Percentiles rank a stretch among this genome's conserved stretches.
These are phyloP conservation scores for Cheilosia grossa DNA, from an alignment of 2,888 invertebrate genomes.

Conservation along the genomic window DNA sequence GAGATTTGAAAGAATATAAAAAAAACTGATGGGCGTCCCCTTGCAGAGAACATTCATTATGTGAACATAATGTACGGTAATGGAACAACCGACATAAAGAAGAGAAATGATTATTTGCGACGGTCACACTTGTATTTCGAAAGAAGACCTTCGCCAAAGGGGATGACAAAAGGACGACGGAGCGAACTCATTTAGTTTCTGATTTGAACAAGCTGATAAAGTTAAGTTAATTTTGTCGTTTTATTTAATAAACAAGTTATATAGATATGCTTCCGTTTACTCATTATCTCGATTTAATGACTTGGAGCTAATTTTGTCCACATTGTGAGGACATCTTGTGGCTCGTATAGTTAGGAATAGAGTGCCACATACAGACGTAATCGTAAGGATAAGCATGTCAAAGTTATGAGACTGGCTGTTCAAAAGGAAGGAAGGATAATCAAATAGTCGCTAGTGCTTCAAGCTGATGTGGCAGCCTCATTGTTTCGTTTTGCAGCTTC, in stretches of 20 bases:
- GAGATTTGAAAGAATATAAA: constrained; percentile 50
- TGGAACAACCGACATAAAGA: constrained; percentile 19
- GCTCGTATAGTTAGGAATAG: constrained; percentile 1
- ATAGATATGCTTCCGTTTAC: constrained; percentile 10
- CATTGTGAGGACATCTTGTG: neutral
- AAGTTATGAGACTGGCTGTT: constrained; percentile 7
- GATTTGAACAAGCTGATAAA: constrained; percentile 50
- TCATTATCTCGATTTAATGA: constrained; percentile 49
- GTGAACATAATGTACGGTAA: constrained; percentile 55
- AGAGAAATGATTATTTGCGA: constrained; percentile 20
- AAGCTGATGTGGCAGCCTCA: constrained; percentile 1
- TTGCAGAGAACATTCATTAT: constrained; percentile 15
- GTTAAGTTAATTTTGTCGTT: constrained; percentile 40
- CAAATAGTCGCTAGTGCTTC: neutral
- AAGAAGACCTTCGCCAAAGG: neutral
- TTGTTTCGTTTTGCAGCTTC: neutral
- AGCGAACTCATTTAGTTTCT: constrained; percentile 36
- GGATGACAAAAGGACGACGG: neutral
- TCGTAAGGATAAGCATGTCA: constrained; percentile 29
- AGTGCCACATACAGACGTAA: constrained; percentile 2
- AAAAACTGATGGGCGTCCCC: constrained; percentile 22
- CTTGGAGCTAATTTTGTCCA: constrained; percentile 31
- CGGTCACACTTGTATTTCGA: constrained; percentile 39
- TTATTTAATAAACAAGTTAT: constrained; percentile 48
- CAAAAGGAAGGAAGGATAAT: constrained; percentile 1